Evolutionary conservation across 2,888 invertebrate species (phyloP), one percentile per base, ranked within the genome.

Genomic region (Schizotus pectinicornis): DNA sequence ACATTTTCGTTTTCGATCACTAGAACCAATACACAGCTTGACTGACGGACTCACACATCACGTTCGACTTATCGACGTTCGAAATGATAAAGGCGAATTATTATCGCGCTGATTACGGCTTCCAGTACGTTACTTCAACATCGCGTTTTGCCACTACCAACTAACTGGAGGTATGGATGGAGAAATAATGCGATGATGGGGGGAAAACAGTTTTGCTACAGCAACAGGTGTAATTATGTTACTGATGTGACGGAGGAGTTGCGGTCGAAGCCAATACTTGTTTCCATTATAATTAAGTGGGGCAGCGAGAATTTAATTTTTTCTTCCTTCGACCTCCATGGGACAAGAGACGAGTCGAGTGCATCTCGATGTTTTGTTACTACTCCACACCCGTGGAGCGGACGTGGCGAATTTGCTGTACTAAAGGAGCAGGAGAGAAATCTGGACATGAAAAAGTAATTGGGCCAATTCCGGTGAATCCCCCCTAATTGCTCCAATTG

Each of bases 1-100:
- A 71, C 71, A 71, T 71, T 35, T 67, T 64, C 32, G n/a, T 7
- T 45, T 13, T 30, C 34, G 12, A 39, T 14, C 43, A 22, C 11
- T 41, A n/a, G 32, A 30, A 42, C 33, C 33, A 31, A 2, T 30
- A 42, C 22, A 5, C 22, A 5, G 5, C 22, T 22, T 22, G 22
- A 22, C 22, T 22, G 22, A 22, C 22, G 22, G 5, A 22, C 22
- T 22, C 22, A 5, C 22, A 22, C 22, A 22, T 22, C 22, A 22
- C 22, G 22, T 22, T 22, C 22, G 22, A 22, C 46, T 35, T 48
- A 49, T 56, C 36, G 49, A 49, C 22, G 22, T 22, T 22, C 3
- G 5, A 22, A 22, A 22, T 22, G 55, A 56, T 56, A 56, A 54
- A 22, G 5, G 22, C 22, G 41, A 32, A n/a, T 8, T 30, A 31